Conservation (phyloP, 2,888 invertebrate species). For the Agriopis aurantiaria region DNA sequence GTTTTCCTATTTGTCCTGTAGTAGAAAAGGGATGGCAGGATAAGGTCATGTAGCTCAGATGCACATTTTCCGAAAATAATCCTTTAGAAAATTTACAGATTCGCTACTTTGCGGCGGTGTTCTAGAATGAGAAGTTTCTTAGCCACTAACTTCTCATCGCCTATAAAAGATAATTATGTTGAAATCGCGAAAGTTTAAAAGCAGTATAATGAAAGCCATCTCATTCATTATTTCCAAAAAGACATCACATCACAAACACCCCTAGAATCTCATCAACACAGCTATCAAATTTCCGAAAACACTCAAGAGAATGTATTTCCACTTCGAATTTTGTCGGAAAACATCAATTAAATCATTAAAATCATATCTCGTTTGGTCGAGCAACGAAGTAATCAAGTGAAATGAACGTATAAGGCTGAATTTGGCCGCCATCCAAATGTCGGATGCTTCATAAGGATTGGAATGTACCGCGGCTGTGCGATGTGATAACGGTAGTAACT, state of each 20-base stretch:
- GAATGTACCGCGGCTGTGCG: not conserved
- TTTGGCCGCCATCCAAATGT: slow-evolving; percentile 60
- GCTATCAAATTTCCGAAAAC: slow-evolving; percentile 15
- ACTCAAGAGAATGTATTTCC: slow-evolving; percentile 28
- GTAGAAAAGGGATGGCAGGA: too few relatives aligned
- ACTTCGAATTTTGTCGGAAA: slow-evolving; percentile 46
- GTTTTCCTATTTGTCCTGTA: too few relatives aligned
- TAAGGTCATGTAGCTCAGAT: too few relatives aligned
- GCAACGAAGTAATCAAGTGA: slow-evolving; percentile 64
- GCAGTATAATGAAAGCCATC: too few relatives aligned
- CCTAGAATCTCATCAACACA: not conserved
- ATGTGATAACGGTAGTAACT: not conserved
- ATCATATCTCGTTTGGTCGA: slow-evolving; percentile 66
- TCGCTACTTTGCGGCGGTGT: too few relatives aligned
- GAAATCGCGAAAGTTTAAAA: too few relatives aligned
- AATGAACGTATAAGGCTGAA: slow-evolving; percentile 59
- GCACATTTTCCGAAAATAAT: too few relatives aligned
- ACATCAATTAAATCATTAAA: slow-evolving; percentile 63
- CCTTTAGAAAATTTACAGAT: too few relatives aligned
- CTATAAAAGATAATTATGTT: too few relatives aligned
- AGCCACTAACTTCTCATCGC: too few relatives aligned
- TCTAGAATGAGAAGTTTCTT: too few relatives aligned
- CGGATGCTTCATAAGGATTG: slow-evolving; percentile 38
- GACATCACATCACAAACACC: not conserved
- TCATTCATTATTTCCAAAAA: too few relatives aligned